Conservation (phyloP, 2,797 vertebrate genomes). For the Potorous gilbertii region DNA sequence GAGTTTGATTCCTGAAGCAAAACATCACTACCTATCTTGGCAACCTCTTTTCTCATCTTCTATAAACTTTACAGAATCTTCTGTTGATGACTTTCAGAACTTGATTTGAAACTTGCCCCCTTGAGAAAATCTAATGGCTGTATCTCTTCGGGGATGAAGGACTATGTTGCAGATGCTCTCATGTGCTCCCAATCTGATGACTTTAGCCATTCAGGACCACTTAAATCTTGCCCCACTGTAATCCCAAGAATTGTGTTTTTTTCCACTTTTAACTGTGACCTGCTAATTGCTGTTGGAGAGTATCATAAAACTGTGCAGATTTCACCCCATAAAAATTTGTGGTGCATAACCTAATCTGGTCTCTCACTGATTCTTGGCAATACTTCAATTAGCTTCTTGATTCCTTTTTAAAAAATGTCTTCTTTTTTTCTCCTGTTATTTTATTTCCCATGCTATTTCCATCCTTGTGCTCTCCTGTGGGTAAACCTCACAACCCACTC, state of each 20-base stretch:
- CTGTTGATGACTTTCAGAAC: constrained; percentile 8
- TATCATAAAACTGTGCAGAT: too few relatives aligned
- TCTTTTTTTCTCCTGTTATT: background rate
- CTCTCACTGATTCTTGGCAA: too few relatives aligned
- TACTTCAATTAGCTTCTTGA: too few relatives aligned
- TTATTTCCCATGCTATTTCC: background rate
- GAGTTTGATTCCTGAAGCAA: background rate
- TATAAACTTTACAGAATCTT: constrained; percentile 33
- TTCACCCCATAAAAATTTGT: too few relatives aligned
- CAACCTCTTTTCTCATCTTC: constrained; percentile 31
- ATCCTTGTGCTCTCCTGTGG: background rate
- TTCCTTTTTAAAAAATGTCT: too few relatives aligned
- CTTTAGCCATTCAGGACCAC: background rate
- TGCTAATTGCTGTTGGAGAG: too few relatives aligned
- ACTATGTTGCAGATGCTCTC: background rate
- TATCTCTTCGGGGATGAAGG: background rate
- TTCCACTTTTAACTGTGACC: too few relatives aligned
- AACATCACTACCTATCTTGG: constrained; percentile 13
- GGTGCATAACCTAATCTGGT: too few relatives aligned
- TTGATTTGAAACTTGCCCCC: background rate
- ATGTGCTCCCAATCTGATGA: background rate
- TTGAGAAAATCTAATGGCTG: background rate
- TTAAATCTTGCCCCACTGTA: too few relatives aligned
- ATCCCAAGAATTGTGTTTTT: too few relatives aligned
- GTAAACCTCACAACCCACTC: background rate